Evolutionary conservation across 2,888 invertebrate species (phyloP), one percentile per base, ranked within the genome.

Genomic region (Lasioglossum pauxillum): DNA sequence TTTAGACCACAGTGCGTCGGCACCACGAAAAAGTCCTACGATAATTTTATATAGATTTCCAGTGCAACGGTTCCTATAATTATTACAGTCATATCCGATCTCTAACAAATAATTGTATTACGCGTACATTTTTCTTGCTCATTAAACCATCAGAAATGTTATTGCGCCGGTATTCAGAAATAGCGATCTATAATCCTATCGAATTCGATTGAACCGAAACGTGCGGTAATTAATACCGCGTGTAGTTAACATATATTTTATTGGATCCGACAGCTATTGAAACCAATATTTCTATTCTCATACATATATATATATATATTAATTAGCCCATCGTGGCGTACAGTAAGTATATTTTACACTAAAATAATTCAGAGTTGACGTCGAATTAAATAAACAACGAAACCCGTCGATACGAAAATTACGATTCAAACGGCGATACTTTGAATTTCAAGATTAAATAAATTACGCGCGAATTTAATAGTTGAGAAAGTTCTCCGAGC

Each of bases 191-290:
- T 67, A 67, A 67, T 67, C 35, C 67, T 31, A 67, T 67, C 35
- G 19, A 67, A 19, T 67, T 67, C 35, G 67, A 67, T 60, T 60
- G 60, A 60, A 60, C 16, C 60, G 60, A 60, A 60, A 27, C 60
- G 27, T 16, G 60, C 27, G 31, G 75, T 75, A 75, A 75, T 75
- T 27, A 60, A 60, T 60, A 27, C n/a, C 75, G 75, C 35, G 41
- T 10, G n/a, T 27, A 46, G 44, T 60, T 60, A 60, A 60, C 60
- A 27, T 60, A 31, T 60, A 60, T 60, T 60, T 60, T 60, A 27
- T 27, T 27, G 60, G 60, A 27, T 16, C 1, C 60, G 60, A 60
- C 60, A 60, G 60, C 60, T 27, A 60, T 60, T 60, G 27, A 31
- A 60, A 60, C 27, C 27, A 60, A 60, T 60, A 60, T 60, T 60